Evolutionary conservation across 2,113 vertebrate genomes (phyloP).

Genomic region (Panthera uncia): DNA sequence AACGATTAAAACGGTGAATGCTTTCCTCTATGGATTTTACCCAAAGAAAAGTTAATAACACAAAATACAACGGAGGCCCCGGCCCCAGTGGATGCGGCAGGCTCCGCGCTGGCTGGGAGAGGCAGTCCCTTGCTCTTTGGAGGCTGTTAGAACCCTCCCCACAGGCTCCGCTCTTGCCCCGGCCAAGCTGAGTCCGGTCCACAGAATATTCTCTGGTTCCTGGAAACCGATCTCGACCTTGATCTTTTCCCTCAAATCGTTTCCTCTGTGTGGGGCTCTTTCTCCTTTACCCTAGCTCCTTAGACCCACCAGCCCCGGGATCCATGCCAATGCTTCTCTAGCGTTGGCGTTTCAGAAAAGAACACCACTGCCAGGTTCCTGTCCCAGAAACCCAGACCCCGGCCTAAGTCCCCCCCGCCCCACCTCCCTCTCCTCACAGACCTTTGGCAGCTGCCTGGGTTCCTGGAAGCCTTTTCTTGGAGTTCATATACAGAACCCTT

Average conservation of each 20-base stretch:
- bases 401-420: too few species aligned
- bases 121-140: background rate
- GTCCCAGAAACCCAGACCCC: background rate
- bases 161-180: background rate
- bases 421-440: too few species aligned
- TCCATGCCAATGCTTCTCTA: background rate
- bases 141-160: background rate
- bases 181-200: background rate
- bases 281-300: too few species aligned
- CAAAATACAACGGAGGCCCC: background rate
- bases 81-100: background rate
- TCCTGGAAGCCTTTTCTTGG: background rate
- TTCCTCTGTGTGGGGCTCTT: too few species aligned
- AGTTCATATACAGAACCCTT: background rate
- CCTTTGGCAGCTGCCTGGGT: background rate
- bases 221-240: background rate
- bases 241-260: background rate
- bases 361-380: rapidly evolving
- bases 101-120: background rate
- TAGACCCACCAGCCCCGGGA: background rate
- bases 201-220: background rate
- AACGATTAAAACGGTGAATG: background rate
- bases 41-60: background rate
- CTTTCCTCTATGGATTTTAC: background rate
- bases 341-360: background rate